Evolutionary conservation across 2,113 vertebrate genomes (phyloP), one percentile per base, ranked within the genome.

Genomic region (Xyrauchen texanus): DNA sequence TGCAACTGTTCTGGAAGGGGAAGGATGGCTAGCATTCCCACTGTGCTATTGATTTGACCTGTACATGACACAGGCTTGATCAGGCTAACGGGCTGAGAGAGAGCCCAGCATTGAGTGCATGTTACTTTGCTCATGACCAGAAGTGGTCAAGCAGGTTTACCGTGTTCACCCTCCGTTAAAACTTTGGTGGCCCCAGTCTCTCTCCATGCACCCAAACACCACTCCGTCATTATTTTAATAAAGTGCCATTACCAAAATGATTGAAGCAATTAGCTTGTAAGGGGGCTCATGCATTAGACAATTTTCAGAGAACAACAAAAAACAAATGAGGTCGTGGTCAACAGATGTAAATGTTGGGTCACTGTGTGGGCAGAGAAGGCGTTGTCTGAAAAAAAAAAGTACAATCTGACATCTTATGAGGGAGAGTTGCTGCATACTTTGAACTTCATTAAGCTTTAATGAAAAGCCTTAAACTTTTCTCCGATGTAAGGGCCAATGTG

Each of bases 211-310:
- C 71, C 75, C 80, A 60, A 84, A 76, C 81, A 76, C 5, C 72
- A 75, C 81, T 77, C 68, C 60, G 91, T 92, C 91, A 95, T 96
- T 94, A 95, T 95, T 95, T 96, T 94, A 95, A 94, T 97, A 95
- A 96, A 95, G 94, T 85, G 86, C 89, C 93, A 93, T 96, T 96
- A 89, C 88, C 79, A 47, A 85, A 83, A 83, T 89, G 83, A 92
- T 93, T 89, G 91, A 88, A 89, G 93, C 94, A 94, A 95, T 96
- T 94, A 89, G 93, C 94, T 94, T 92, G 92, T 94, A 94, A 92
- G 91, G 67, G 15, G 70, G 68, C 78, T 52, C 57, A 65, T 75
- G 65, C 66, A 70, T 62, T 68, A 77, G 13, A 60, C 42, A 12
- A 34, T 71, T 52, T 70, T 77, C n/a, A 52, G 12, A 62, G 65